Evolutionary conservation across 2,797 vertebrate species (phyloP).

Genomic region (Smutsia temminckii): DNA sequence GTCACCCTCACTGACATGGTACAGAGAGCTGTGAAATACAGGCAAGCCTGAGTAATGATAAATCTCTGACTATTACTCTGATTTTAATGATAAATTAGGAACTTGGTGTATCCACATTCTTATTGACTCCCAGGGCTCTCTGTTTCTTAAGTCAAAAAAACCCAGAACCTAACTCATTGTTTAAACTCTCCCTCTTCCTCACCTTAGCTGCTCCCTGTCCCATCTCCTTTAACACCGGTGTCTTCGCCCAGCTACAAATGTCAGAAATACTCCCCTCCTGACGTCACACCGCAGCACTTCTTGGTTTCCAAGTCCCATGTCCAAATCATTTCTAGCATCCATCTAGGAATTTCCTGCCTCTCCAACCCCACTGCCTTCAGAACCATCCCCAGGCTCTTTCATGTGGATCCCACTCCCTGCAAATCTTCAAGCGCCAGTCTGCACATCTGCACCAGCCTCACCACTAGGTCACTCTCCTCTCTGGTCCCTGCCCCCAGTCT

Average conservation of each 20-base stretch:
- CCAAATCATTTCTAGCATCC: not conserved
- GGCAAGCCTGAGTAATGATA: not conserved
- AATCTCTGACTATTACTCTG: not conserved
- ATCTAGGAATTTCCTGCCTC: not conserved
- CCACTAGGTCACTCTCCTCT: accelerated
- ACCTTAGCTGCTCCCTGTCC: not conserved
- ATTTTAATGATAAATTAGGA: too few species aligned
- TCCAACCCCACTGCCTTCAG: not conserved
- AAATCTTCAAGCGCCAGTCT: not conserved
- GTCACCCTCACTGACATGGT: not conserved
- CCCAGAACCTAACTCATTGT: not conserved
- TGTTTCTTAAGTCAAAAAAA: not conserved
- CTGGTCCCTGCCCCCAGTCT: accelerated
- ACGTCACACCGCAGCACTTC: not conserved
- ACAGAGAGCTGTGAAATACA: not conserved
- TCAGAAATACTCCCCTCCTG: not conserved
- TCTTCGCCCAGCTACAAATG: not conserved
- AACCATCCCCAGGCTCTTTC: not conserved
- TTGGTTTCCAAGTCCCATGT: not conserved
- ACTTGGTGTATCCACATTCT: not conserved
- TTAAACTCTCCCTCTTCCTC: not conserved
- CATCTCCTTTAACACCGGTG: not conserved
- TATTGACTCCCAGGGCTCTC: not conserved
- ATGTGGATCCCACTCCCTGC: too few species aligned
- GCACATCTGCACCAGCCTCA: not conserved